Evolutionary conservation across 2,797 vertebrate species (phyloP).

Genomic region (Hippocampus kuda): DNA sequence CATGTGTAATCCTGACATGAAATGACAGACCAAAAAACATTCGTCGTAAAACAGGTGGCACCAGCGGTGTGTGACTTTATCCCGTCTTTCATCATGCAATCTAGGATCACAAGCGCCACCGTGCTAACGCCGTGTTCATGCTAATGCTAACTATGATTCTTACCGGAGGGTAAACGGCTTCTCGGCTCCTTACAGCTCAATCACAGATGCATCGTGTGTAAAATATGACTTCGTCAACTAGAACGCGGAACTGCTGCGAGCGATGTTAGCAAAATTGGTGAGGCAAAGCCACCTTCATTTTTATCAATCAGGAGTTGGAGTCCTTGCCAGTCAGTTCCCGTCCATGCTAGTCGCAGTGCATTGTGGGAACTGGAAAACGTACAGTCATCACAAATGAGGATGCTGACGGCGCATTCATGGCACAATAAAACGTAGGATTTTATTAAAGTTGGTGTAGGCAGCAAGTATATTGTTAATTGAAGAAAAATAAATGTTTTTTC

Average conservation of each 20-base stretch:
- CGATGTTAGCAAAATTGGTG: slow-evolving; percentile 2
- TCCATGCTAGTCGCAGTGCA: slow-evolving; percentile 58
- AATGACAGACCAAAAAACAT: background rate
- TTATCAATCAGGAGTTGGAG: slow-evolving; percentile 4
- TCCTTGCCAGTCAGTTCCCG: slow-evolving; percentile 10
- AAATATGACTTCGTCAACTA: background rate
- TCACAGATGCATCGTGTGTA: slow-evolving; percentile 25
- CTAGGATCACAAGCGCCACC: slow-evolving; percentile 4
- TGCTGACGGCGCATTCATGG: background rate
- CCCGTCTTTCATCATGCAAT: background rate
- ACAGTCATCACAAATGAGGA: background rate
- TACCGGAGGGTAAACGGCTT: slow-evolving; percentile 31
- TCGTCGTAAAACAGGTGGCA: background rate
- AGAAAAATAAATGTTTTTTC: too few relatives aligned
- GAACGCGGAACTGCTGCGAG: background rate
- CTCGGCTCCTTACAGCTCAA: slow-evolving; percentile 12
- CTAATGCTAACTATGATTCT: slow-evolving; percentile 22
- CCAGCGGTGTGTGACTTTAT: too few relatives aligned
- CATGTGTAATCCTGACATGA: too few relatives aligned
- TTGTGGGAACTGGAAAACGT: slow-evolving; percentile 32
- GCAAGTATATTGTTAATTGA: background rate
- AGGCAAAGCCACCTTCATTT: slow-evolving; percentile 26
- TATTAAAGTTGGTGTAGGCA: background rate
- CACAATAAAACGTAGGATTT: background rate
- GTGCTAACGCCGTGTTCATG: slow-evolving; percentile 21